A percentile compares a stretch with the other conserved stretches of the same genome.
These are phyloP conservation scores for Trachops cirrhosus DNA, from an alignment of 2,797 vertebrate genomes.

Conservation along the genomic window DNA sequence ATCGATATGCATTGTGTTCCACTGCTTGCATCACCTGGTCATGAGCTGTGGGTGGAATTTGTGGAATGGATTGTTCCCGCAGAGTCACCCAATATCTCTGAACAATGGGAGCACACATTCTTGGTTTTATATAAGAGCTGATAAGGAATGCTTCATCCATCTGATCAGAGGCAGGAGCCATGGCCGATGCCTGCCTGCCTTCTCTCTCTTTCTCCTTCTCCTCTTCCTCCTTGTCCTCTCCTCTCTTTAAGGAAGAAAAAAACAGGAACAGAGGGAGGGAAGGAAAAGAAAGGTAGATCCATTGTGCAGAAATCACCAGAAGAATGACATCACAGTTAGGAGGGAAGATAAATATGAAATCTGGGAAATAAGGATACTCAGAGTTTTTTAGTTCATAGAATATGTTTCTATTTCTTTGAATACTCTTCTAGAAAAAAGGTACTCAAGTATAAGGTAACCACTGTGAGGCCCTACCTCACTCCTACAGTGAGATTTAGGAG, in stretches of 20 bases:
- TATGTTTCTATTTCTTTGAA: background rate
- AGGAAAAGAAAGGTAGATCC: background rate
- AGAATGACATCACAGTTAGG: background rate
- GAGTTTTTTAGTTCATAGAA: background rate
- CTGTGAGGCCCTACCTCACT: background rate
- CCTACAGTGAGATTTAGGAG: background rate
- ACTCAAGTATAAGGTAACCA: background rate
- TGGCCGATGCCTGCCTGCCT: background rate
- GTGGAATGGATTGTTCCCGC: constrained; percentile 76
- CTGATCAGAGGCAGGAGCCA: background rate
- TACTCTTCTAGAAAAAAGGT: background rate
- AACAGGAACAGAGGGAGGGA: background rate
- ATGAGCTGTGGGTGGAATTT: constrained; percentile 64
- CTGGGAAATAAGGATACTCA: background rate
- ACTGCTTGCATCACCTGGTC: constrained; percentile 60
- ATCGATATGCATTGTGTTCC: background rate
- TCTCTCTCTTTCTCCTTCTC: background rate
- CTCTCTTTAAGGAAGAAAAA: background rate
- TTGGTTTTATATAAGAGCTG: constrained; percentile 27
- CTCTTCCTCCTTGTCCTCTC: background rate
- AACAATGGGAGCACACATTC: constrained; percentile 51
- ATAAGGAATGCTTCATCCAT: background rate
- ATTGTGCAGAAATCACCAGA: background rate
- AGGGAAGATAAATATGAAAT: background rate
- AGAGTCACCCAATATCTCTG: constrained; percentile 30